Conservation (phyloP, 2,113 vertebrate genomes). For the Anoplopoma fimbria region DNA sequence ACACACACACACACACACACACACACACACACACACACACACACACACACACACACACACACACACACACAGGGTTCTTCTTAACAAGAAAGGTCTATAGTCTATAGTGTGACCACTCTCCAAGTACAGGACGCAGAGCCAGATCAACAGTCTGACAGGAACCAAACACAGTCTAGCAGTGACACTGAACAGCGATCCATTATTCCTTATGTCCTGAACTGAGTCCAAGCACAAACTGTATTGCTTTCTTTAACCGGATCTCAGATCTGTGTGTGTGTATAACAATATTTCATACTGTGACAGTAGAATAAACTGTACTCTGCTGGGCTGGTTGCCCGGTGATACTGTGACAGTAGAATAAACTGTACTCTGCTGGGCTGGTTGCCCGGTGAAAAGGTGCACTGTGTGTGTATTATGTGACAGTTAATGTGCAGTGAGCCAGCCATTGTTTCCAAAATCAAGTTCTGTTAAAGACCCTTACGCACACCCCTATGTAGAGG, state of each 20-base stretch:
- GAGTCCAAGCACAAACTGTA: slow-evolving; percentile 15
- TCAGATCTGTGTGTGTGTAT: slow-evolving; percentile 7
- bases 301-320: slow-evolving; percentile 48
- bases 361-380: slow-evolving; percentile 20
- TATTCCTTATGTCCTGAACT: slow-evolving; percentile 21
- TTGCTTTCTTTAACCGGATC: slow-evolving; percentile 15
- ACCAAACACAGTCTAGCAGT: slow-evolving; percentile 14
- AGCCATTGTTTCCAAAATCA: background rate
- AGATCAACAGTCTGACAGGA: slow-evolving; percentile 38
- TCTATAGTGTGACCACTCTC: slow-evolving; percentile 53
- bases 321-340: slow-evolving; percentile 10
- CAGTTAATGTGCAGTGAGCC: slow-evolving; percentile 1
- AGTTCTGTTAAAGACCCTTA: slow-evolving; percentile 3
- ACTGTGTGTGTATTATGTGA: slow-evolving; percentile 13
- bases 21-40: slow-evolving; percentile 25
- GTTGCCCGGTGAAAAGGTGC: slow-evolving; percentile 21
- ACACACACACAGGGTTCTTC: slow-evolving; percentile 52
- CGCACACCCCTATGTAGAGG: background rate
- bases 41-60: slow-evolving; percentile 34
- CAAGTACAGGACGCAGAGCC: slow-evolving; percentile 31
- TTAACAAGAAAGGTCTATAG: slow-evolving; percentile 52
- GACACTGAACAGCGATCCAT: slow-evolving; percentile 25
- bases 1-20: slow-evolving; percentile 7
- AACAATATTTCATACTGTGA: slow-evolving; percentile 50
- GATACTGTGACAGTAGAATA: slow-evolving; percentile 57